Percentiles rank a stretch among this genome's conserved stretches.
Conservation (phyloP, 2,113 vertebrate genomes). For the Recurvirostra avosetta region DNA sequence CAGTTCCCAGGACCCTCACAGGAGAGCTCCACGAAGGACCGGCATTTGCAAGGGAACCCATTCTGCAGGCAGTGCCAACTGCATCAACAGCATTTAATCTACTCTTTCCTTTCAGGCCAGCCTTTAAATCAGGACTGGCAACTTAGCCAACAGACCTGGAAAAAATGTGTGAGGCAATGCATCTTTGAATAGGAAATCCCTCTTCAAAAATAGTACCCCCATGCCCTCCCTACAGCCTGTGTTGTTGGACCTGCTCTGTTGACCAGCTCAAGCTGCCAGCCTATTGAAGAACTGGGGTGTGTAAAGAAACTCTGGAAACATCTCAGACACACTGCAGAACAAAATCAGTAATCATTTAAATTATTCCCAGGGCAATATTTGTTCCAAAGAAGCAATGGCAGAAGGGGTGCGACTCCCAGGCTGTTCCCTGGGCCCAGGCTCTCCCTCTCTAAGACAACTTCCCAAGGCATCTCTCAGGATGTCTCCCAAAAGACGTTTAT, state of each 20-base stretch:
- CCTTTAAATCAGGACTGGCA: not conserved
- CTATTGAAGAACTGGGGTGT: accelerated
- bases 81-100: not conserved
- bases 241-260: not conserved
- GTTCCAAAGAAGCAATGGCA: not conserved
- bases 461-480: not conserved
- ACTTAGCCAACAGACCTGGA: not conserved
- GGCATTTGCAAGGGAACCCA: not conserved
- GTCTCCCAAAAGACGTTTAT: not conserved
- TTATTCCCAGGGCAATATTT: not conserved
- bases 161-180: not conserved
- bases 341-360: not conserved
- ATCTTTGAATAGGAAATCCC: not conserved
- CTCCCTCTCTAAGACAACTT: not conserved
- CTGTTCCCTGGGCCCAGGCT: not conserved
- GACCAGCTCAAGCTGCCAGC: not conserved
- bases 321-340: not conserved
- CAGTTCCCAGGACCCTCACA: not conserved
- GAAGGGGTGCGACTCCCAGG: not conserved
- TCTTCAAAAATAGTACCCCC: not conserved
- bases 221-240: not conserved
- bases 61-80: not conserved
- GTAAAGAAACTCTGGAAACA: not conserved
- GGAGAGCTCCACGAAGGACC: not conserved
- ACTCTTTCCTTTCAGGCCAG: not conserved